Base-by-base conservation (phyloP, 2,113 vertebrate genomes). In the Gopherus evgoodei region DNA sequence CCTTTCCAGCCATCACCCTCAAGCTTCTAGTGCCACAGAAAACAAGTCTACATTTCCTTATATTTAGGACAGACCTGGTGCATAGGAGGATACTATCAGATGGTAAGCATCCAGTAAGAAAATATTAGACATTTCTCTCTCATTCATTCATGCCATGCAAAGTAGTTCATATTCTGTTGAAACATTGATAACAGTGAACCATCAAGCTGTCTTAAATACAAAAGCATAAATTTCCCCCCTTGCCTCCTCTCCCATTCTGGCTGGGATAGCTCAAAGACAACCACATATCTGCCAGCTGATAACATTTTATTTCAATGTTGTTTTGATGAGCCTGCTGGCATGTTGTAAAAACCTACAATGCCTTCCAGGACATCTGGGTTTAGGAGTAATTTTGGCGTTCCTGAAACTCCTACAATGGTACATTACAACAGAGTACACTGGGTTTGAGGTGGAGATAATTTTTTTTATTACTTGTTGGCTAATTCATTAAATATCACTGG, bases 361-460 rank as follows among this genome's bases (percentile, higher is more conserved):
- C 21, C 17, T 2, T 54, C 21, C 13, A 6, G 29, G 62, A 31
- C 56, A 31, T 49, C 35, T 90, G 1, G 25, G 16, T 6, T 62
- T 11, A 29, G 53, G 79, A 0, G 5, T 53, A 35, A 3, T 1
- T 91, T 21, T 2, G 8, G 5, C 24, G 2, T 16, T 62, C 42
- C 84, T 75, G 65, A 17, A 83, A 54, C 49, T 1, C 19, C 38
- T 19, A 0, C 0, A 2, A 2, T 22, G 27, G 21, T 69, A 1
- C 4, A 0, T 31, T 56, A 42, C n/a, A 56, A 27, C 38, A 56
- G 25, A 82, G 52, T 8, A 42, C 6, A n/a, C 21, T 83, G 38
- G 3, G n/a, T 19, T 27, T 29, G 12, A 12, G 35, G 38, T 87
- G n/a, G n/a, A 16, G 2, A 52, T 35, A 72, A 19, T 91, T 83